phyloP scores from a whole-genome alignment of 2,797 vertebrate species.

The Ataeniobius toweri region DNA sequence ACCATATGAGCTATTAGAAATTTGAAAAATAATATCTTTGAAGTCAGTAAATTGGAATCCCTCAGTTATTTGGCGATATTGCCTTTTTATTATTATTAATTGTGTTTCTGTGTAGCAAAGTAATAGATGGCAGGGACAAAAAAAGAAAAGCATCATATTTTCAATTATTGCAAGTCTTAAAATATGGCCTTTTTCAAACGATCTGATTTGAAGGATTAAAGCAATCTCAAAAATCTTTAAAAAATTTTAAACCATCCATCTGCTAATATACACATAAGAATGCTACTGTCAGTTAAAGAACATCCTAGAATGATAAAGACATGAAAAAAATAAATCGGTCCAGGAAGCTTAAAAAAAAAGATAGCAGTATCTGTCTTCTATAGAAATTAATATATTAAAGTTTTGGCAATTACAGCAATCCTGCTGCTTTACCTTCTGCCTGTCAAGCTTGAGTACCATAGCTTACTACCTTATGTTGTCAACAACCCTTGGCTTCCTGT shows the following conservation, averaged over 20 bases:
- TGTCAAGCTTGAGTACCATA: neutral
- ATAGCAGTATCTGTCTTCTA: neutral
- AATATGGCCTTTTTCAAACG: neutral
- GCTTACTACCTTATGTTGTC: neutral
- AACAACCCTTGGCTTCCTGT: neutral
- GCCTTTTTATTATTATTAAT: neutral
- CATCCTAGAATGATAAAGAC: neutral
- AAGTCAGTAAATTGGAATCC: neutral
- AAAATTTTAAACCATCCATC: neutral
- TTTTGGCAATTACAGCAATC: slow-evolving; percentile 1
- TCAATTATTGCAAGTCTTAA: neutral
- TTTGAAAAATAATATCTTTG: neutral
- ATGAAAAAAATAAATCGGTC: no score
- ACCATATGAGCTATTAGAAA: neutral
- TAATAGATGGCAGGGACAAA: neutral
- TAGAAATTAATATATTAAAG: neutral
- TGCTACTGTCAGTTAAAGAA: neutral
- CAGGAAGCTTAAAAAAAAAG: neutral
- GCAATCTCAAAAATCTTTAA: neutral
- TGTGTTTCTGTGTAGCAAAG: neutral
- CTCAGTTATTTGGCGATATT: neutral
- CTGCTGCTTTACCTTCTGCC: neutral
- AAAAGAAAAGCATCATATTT: neutral
- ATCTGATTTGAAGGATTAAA: neutral
- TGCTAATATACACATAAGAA: neutral